Evolutionary conservation across 2,888 invertebrate species (phyloP).

Genomic region (Empis livida): DNA sequence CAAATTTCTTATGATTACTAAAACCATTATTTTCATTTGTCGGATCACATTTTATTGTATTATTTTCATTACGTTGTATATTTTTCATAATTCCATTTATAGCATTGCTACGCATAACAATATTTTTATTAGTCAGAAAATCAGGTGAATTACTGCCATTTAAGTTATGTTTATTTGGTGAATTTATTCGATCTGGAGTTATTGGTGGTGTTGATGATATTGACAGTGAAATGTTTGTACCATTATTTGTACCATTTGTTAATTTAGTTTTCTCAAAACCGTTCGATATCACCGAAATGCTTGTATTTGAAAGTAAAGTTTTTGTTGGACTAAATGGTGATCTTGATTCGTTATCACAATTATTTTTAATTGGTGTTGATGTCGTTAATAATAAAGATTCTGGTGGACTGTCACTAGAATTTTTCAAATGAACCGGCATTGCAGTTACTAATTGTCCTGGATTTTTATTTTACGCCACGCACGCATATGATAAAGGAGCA

Average conservation of each 20-base stretch:
- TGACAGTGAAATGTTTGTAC: no score
- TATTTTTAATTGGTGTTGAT: constrained; percentile 11
- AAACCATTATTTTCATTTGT: constrained; percentile 5
- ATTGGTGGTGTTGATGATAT: constrained; percentile 19
- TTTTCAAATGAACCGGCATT: constrained; percentile 33
- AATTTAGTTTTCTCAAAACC: constrained; percentile 8
- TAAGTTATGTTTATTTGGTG: constrained; percentile 23
- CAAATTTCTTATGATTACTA: constrained; percentile 29
- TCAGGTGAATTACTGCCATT: constrained; percentile 17
- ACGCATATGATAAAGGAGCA: constrained; percentile 7
- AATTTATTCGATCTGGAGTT: constrained; percentile 24
- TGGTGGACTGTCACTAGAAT: constrained; percentile 29
- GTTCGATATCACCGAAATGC: constrained; percentile 11
- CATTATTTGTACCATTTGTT: not conserved
- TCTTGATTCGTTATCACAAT: constrained; percentile 5
- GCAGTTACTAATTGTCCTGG: constrained; percentile 35
- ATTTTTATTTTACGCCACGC: constrained; percentile 8
- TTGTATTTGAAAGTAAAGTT: constrained; percentile 7
- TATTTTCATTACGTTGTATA: constrained; percentile 19
- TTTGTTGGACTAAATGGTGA: constrained; percentile 9
- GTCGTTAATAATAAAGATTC: constrained; percentile 25
- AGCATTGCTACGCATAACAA: constrained; percentile 29
- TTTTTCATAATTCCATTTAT: constrained; percentile 33
- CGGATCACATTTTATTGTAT: not conserved
- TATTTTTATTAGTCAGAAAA: constrained; percentile 32